These are phyloP conservation scores for Carettochelys insculpta DNA, from an alignment of 2,113 vertebrate genomes.

Conservation along the genomic window DNA sequence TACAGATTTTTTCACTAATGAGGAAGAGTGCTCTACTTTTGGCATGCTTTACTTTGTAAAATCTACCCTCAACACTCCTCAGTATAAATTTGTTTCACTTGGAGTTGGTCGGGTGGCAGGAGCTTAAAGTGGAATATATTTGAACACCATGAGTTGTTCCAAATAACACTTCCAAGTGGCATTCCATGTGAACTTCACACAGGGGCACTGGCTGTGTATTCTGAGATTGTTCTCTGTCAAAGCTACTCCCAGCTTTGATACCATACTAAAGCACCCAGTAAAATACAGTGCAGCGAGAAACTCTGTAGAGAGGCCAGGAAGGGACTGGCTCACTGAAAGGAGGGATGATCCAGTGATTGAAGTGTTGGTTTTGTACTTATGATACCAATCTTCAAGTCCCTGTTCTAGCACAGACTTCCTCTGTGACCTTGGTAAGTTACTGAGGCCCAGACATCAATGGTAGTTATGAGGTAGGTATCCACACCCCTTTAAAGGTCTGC, in stretches of 20 bases:
- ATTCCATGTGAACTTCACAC: background rate
- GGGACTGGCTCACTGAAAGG: background rate
- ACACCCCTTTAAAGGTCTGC: background rate
- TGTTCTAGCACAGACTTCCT: background rate
- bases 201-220: background rate
- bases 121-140: background rate
- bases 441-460: background rate
- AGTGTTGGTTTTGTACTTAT: background rate
- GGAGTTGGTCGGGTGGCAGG: background rate
- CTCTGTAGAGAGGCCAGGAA: background rate
- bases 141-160: background rate
- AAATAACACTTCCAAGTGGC: background rate
- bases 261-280: background rate
- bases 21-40: slow-evolving; percentile 26
- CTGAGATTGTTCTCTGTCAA: background rate
- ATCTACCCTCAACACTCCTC: slow-evolving; percentile 39
- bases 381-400: background rate
- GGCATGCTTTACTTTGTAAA: slow-evolving; percentile 24
- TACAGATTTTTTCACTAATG: slow-evolving; percentile 35
- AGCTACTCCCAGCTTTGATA: background rate
- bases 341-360: background rate
- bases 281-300: background rate
- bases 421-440: background rate
- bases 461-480: background rate
- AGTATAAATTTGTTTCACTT: slow-evolving; percentile 14